Conservation (phyloP, 2,797 vertebrate genomes). For the Lophotriccus pileatus region DNA sequence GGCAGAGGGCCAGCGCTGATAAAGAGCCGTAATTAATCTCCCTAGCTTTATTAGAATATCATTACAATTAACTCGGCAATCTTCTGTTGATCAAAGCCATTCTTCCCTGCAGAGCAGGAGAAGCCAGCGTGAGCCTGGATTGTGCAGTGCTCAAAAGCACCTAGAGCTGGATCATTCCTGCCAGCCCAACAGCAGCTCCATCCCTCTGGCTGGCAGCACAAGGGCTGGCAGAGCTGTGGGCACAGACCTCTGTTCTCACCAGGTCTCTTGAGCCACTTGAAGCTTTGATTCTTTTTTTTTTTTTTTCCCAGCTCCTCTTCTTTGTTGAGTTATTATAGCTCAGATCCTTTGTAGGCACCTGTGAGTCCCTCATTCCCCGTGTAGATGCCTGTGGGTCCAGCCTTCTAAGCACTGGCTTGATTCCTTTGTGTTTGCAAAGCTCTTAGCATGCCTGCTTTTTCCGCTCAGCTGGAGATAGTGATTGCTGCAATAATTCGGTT, state of each 20-base stretch:
- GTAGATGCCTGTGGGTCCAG: background rate
- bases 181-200: background rate
- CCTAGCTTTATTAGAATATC: constrained; percentile 72
- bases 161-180: background rate
- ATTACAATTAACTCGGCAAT: constrained; percentile 69
- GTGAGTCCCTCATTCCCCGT: background rate
- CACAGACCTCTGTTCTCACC: background rate
- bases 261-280: background rate
- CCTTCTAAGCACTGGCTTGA: background rate
- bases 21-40: constrained; percentile 70
- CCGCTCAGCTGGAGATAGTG: background rate
- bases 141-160: background rate
- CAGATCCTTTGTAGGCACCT: background rate
- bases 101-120: constrained; percentile 55
- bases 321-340: background rate
- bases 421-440: background rate
- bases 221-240: background rate
- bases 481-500: background rate
- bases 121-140: background rate
- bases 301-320: background rate
- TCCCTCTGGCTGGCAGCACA: background rate
- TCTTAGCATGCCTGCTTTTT: background rate
- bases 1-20: constrained; percentile 60
- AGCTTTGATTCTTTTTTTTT: background rate
- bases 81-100: constrained; percentile 69